Percentiles rank a stretch among this genome's conserved stretches.
Evolutionary conservation across 2,888 invertebrate genomes (phyloP).

Genomic region (Branchipolynoe longqiensis): DNA sequence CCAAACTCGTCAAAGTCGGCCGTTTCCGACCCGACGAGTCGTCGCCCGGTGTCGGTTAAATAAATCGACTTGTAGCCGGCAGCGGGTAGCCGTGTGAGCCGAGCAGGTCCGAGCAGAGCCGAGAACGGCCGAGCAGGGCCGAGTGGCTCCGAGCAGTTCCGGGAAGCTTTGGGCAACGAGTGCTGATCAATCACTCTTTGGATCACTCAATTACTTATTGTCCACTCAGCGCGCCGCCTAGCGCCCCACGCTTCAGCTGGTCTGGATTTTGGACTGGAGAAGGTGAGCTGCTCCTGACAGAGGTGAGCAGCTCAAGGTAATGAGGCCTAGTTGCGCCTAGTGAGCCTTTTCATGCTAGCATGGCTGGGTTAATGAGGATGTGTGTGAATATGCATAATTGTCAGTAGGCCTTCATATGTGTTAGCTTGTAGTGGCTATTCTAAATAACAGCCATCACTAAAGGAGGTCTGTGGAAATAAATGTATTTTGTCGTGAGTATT

Average conservation of each 20-base stretch:
- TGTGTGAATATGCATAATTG: too few species aligned
- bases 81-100: neutral
- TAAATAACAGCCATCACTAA: too few species aligned
- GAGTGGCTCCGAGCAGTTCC: conserved; percentile 8
- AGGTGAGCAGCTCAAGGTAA: too few species aligned
- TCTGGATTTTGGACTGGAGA: neutral
- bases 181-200: conserved; percentile 45
- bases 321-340: too few species aligned
- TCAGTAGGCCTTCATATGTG: too few species aligned
- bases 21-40: conserved; percentile 1
- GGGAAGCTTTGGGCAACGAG: neutral
- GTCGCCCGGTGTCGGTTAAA: too few species aligned
- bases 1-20: conserved; percentile 3
- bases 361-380: too few species aligned
- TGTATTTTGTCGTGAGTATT: too few species aligned
- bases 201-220: conserved; percentile 56
- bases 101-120: conserved; percentile 1
- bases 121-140: neutral
- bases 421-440: too few species aligned
- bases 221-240: conserved; percentile 28
- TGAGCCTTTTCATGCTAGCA: too few species aligned
- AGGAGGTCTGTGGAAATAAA: too few species aligned
- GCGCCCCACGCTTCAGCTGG: conserved; percentile 33
- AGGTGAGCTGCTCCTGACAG: neutral
- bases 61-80: conserved; percentile 50